A percentile compares a stretch with the other conserved stretches of the same genome.
These are phyloP conservation scores for Notolabrus celidotus DNA, from an alignment of 2,797 vertebrate species.

Conservation along the genomic window DNA sequence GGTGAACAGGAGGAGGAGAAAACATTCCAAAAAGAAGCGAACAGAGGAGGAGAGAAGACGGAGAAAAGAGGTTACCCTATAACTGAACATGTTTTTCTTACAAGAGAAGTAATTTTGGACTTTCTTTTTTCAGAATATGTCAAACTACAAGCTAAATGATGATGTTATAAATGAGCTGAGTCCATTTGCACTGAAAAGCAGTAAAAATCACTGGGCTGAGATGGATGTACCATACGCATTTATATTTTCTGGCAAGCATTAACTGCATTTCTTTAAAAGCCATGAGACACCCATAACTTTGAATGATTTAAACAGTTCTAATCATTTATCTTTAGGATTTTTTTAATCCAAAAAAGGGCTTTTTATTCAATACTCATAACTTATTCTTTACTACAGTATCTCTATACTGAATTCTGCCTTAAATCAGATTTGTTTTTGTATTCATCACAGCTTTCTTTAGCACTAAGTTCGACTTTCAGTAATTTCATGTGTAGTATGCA, in stretches of 20 bases:
- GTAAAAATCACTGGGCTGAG: constrained; percentile 67
- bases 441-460: constrained; percentile 62
- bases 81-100: constrained; percentile 45
- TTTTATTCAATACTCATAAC: constrained; percentile 52
- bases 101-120: constrained; percentile 31
- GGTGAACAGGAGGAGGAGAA: constrained; percentile 47
- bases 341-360: constrained; percentile 51
- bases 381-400: constrained; percentile 61
- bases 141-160: constrained; percentile 60
- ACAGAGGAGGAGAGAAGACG: constrained; percentile 5
- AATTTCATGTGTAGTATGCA: constrained; percentile 75
- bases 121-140: constrained; percentile 41
- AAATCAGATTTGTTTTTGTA: constrained; percentile 59
- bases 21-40: constrained; percentile 77
- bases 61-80: constrained; percentile 62
- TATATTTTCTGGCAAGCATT: constrained; percentile 26
- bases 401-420: constrained; percentile 73
- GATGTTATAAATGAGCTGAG: constrained; percentile 48
- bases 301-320: constrained; percentile 31
- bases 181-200: constrained; percentile 79
- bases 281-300: constrained; percentile 42
- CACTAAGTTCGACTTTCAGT: constrained; percentile 74
- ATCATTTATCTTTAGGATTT: constrained; percentile 40
- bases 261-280: constrained; percentile 41
- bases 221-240: constrained; percentile 49